phyloP scores from a whole-genome alignment of 2,113 vertebrate species.

The Eretmochelys imbricata region DNA sequence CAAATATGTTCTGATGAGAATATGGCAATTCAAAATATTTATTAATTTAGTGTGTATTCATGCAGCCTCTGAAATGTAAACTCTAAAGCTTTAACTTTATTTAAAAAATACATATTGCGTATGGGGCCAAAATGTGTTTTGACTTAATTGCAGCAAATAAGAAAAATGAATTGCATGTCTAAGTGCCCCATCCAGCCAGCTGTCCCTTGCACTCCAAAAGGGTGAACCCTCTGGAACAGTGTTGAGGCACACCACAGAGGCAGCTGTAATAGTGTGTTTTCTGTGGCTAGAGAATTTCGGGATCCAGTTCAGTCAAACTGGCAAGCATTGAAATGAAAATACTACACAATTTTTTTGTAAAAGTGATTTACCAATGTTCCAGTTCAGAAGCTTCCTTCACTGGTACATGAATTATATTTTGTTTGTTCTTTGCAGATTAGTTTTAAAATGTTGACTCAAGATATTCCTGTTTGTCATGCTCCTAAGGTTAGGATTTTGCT shows the following conservation, averaged over 20 bases:
- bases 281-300: background rate
- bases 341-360: background rate
- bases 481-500: background rate
- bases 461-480: background rate
- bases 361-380: background rate
- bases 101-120: too few species aligned
- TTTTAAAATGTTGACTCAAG: background rate
- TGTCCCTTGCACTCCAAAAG: background rate
- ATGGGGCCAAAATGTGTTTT: too few species aligned
- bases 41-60: too few species aligned
- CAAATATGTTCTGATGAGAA: background rate
- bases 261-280: background rate
- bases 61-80: too few species aligned
- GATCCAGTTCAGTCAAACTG: background rate
- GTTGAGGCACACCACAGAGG: background rate
- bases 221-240: background rate
- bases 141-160: too few species aligned
- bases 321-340: background rate
- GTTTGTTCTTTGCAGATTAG: background rate
- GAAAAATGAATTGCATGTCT: background rate
- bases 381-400: background rate
- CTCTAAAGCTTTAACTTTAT: too few species aligned
- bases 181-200: background rate
- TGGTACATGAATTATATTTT: background rate
- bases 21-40: too few species aligned